Conservation (phyloP, 2,888 invertebrate genomes). For the Erebia epiphron region DNA sequence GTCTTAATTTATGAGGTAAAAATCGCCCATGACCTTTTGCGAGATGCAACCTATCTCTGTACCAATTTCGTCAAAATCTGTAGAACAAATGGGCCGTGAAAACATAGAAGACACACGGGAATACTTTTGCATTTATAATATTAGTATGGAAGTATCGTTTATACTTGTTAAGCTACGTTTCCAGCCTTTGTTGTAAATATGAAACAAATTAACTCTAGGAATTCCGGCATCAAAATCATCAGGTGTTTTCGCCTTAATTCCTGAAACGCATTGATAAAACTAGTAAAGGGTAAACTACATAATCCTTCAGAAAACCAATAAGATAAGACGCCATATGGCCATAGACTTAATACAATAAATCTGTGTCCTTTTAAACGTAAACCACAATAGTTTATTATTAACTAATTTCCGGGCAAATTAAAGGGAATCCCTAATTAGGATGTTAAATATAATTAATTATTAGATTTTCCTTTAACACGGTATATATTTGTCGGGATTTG, state of each 20-base stretch:
- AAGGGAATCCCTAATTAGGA: constrained; percentile 46
- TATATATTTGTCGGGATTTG: constrained; percentile 38
- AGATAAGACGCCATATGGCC: background rate
- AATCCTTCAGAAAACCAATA: constrained; percentile 1
- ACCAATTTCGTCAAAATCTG: no score
- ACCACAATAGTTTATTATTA: constrained; percentile 43
- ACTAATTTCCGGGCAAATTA: constrained; percentile 39
- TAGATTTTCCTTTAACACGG: constrained; percentile 41
- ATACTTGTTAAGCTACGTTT: no score
- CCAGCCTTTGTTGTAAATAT: no score
- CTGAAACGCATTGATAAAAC: constrained; percentile 5
- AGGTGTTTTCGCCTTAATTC: background rate
- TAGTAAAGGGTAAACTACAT: constrained; percentile 8
- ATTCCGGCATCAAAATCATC: background rate
- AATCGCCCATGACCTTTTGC: no score
- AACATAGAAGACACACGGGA: no score
- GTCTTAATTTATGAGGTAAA: no score
- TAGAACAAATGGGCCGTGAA: no score
- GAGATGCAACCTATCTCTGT: no score
- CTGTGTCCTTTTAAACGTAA: constrained; percentile 22
- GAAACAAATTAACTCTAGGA: constrained; percentile 1
- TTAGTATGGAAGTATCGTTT: no score
- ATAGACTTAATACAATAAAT: constrained; percentile 9
- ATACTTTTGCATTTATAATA: no score
- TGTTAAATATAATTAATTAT: constrained; percentile 30